Evolutionary conservation across 2,113 vertebrate genomes (phyloP).

Genomic region (Lepisosteus osseus): DNA sequence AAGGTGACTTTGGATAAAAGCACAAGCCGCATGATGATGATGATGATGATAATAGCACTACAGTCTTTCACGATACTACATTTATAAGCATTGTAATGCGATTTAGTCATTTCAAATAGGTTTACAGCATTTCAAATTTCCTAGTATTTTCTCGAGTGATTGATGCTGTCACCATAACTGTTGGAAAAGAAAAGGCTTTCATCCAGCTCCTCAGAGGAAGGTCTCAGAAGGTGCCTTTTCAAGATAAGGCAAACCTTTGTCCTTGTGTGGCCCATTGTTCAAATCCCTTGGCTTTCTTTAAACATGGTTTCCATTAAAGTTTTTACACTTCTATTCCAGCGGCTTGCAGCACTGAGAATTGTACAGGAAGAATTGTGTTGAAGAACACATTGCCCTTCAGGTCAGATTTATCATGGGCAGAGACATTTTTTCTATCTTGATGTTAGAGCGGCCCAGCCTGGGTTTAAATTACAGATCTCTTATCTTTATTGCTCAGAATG

Average conservation of each 20-base stretch:
- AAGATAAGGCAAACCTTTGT: constrained; percentile 62
- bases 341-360: not conserved
- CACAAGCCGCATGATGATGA: no score
- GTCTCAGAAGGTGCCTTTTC: constrained; percentile 47
- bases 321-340: not conserved
- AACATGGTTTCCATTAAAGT: constrained; percentile 38
- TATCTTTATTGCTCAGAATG: no score
- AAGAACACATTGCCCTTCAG: not conserved
- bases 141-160: not conserved
- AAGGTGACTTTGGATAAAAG: no score
- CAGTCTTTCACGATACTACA: no score
- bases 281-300: constrained; percentile 31
- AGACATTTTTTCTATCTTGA: not conserved
- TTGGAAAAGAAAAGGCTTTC: constrained; percentile 24
- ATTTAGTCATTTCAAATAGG: no score
- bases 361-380: not conserved
- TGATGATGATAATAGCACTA: no score
- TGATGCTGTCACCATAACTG: constrained; percentile 14
- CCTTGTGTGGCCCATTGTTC: constrained; percentile 50
- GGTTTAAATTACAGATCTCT: no score
- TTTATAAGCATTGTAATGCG: no score
- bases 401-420: not conserved
- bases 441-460: no score
- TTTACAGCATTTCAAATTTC: no score
- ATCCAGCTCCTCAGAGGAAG: constrained; percentile 47